Evolutionary conservation across 2,113 vertebrate species (phyloP), one percentile per base, ranked within the genome.

Genomic region (Ctenodactylus gundi): DNA sequence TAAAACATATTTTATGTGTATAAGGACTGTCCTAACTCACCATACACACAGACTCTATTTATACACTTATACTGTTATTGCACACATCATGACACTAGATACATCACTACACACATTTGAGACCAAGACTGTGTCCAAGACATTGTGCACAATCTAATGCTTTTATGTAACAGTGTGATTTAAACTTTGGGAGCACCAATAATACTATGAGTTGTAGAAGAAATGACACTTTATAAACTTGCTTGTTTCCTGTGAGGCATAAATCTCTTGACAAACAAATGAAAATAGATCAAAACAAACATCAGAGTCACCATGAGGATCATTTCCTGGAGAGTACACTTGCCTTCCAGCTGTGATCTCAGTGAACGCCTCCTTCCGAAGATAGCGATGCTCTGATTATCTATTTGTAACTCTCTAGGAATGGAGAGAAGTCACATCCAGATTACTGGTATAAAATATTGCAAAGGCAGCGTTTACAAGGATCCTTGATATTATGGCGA

Each of bases 361-460:
- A 84, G 64, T 77, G 80, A 84, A 75, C 86, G 36, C 15, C 55
- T 87, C 75, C 81, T 39, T 23, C 60, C 20, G 55, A 68, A 39
- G 60, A 62, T 58, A 53, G 91, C 18, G 72, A 84, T 76, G 21
- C 44, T 88, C 65, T 60, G 81, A 85, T 96, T 93, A 13, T 94
- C 53, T 90, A 91, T 87, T 88, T 93, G 78, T 84, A 86, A 58
- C 60, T 84, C 75, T 49, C 29, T 76, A 67, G 81, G 78, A 94
- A 94, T 80, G 8, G 12, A 70, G 51, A 88, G 77, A 90, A 94
- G 93, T 93, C 57, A 85, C 53, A 90, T 76, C 72, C 46, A 85
- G 49, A 88, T 81, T 91, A 82, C 93, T 96, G 41, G 55, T 81
- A 82, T 80, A 95, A 94, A 87, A 91, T 46, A 76, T 72, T n/a